phyloP scores from a whole-genome alignment of 2,113 vertebrate species.

The Alethe diademata region DNA sequence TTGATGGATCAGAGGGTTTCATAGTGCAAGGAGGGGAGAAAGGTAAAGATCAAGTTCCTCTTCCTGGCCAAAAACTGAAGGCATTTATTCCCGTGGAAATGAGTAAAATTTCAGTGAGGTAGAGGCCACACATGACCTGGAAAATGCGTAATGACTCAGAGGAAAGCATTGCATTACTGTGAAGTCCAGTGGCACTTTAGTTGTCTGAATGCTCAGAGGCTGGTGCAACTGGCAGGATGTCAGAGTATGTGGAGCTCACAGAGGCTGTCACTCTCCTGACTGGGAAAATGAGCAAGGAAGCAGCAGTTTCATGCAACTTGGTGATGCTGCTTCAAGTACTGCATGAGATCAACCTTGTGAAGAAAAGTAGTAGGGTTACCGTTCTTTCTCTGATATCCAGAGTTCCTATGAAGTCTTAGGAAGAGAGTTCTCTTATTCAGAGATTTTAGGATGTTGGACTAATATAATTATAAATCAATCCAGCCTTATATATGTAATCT shows the following conservation, averaged over 20 bases:
- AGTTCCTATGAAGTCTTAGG: not conserved
- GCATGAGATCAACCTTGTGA: not conserved
- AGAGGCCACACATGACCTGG: not conserved
- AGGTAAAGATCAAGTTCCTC: not conserved
- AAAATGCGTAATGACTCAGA: not conserved
- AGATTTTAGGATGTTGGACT: not conserved
- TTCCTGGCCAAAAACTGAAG: not conserved
- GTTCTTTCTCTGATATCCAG: not conserved
- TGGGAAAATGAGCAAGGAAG: not conserved
- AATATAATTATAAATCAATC: not conserved
- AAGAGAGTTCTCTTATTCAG: slow-evolving; percentile 7
- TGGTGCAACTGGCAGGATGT: not conserved
- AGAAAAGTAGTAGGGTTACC: not conserved
- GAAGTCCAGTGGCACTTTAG: not conserved
- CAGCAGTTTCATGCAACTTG: not conserved
- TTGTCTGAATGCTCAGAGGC: not conserved
- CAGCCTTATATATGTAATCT: not conserved
- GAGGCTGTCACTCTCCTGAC: not conserved
- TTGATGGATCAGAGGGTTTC: not conserved
- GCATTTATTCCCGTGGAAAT: not conserved
- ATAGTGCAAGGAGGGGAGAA: not conserved
- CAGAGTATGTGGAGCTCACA: not conserved
- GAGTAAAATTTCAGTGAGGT: not conserved
- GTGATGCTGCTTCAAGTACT: not conserved
- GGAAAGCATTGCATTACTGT: not conserved